Conservation (phyloP, 2,797 vertebrate genomes). For the Sciurus vulgaris region DNA sequence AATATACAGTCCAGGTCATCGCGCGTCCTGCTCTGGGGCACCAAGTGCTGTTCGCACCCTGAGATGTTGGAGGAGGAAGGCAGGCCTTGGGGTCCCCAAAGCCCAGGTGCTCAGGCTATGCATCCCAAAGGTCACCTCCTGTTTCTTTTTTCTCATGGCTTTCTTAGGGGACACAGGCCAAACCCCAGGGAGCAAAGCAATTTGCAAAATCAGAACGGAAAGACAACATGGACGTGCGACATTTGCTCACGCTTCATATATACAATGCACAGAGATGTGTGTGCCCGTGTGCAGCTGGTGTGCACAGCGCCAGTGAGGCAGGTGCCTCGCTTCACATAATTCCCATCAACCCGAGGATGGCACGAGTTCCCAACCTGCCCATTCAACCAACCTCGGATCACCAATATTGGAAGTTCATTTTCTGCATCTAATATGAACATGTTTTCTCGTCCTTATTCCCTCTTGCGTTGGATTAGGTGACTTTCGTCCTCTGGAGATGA, state of each 20-base stretch:
- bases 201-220: not conserved
- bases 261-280: too few species aligned
- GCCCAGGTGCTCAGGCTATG: too few species aligned
- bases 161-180: accelerated
- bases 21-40: not conserved
- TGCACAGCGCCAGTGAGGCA: too few species aligned
- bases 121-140: too few species aligned
- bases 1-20: constrained; percentile 37
- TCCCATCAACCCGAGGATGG: too few species aligned
- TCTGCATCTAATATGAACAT: too few species aligned
- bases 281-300: too few species aligned
- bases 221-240: not conserved
- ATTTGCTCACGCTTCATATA: too few species aligned
- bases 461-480: not conserved
- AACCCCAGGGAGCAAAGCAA: not conserved
- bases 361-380: too few species aligned
- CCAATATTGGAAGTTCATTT: too few species aligned
- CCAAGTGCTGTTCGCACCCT: not conserved
- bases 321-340: too few species aligned
- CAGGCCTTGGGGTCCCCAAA: not conserved
- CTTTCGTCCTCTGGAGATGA: not conserved
- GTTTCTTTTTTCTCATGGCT: too few species aligned
- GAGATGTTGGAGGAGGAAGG: not conserved
- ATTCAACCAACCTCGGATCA: not conserved
- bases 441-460: not conserved